Evolutionary conservation across 1,140 invertebrate species (phyloP).

Genomic region (Atta texana): DNA sequence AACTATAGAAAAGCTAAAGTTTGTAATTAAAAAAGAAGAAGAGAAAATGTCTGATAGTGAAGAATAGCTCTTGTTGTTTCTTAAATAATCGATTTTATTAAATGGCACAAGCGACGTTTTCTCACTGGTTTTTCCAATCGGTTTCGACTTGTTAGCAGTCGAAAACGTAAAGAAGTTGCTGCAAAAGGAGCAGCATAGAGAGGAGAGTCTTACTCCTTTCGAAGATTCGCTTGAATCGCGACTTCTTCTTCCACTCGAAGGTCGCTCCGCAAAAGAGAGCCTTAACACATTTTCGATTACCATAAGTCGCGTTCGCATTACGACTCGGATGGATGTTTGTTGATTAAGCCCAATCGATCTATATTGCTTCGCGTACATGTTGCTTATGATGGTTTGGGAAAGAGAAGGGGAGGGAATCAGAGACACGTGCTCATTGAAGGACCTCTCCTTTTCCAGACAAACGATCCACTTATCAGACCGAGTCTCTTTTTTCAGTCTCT

Average conservation of each 20-base stretch:
- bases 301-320: slow-evolving; percentile 70
- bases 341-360: slow-evolving; percentile 77
- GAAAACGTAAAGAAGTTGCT: not conserved
- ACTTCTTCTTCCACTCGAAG: slow-evolving; percentile 25
- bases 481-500: slow-evolving; percentile 52
- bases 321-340: slow-evolving; percentile 56
- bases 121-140: too few relatives aligned
- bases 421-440: slow-evolving; percentile 68
- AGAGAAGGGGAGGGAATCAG: slow-evolving; percentile 26
- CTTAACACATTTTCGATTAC: slow-evolving; percentile 77
- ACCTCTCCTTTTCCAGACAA: slow-evolving; percentile 77
- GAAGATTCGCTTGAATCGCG: slow-evolving; percentile 40
- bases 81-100: not conserved
- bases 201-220: slow-evolving; percentile 19
- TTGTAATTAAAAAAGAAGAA: not conserved
- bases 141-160: not conserved
- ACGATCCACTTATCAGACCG: slow-evolving; percentile 71
- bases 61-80: not conserved
- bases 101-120: not conserved
- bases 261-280: slow-evolving; percentile 39
- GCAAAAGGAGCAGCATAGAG: not conserved
- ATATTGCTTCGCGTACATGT: slow-evolving; percentile 66
- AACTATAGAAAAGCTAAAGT: not conserved
- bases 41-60: too few relatives aligned
- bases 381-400: slow-evolving; percentile 24